phyloP scores from a whole-genome alignment of 2,888 invertebrate genomes.

The Geotrupes spiniger region DNA sequence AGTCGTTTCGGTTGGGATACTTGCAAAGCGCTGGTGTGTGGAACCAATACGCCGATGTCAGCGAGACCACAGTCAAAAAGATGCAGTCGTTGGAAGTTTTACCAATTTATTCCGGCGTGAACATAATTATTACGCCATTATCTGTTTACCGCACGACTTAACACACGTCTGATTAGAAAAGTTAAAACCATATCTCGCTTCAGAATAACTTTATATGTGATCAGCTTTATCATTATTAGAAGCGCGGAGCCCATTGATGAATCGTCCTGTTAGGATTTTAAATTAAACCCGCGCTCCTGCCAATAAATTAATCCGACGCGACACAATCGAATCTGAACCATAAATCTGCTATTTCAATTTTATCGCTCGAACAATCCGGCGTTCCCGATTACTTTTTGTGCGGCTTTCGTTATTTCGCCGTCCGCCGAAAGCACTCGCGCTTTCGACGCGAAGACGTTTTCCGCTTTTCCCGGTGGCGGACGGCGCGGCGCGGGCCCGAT shows the following conservation, averaged over 20 bases:
- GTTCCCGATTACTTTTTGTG: slow-evolving; percentile 30
- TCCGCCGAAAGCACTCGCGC: slow-evolving; percentile 1
- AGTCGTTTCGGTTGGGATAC: too few relatives aligned
- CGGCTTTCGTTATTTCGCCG: slow-evolving; percentile 10
- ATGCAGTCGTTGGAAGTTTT: too few relatives aligned
- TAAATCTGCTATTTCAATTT: slow-evolving; percentile 39
- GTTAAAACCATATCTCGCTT: too few relatives aligned
- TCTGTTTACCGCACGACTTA: too few relatives aligned
- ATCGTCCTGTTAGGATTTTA: slow-evolving; percentile 35
- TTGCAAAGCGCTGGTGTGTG: too few relatives aligned
- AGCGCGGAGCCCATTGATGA: slow-evolving; percentile 28
- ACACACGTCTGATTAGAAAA: too few relatives aligned
- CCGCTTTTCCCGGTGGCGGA: not conserved
- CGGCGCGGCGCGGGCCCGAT: slow-evolving; percentile 3
- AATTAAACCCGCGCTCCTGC: slow-evolving; percentile 36
- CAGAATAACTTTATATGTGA: not conserved
- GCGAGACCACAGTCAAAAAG: too few relatives aligned
- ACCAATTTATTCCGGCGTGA: too few relatives aligned
- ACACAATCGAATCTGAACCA: slow-evolving; percentile 34
- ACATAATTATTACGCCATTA: too few relatives aligned
- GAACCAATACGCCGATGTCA: too few relatives aligned
- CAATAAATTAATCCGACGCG: slow-evolving; percentile 38
- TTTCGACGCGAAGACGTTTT: not conserved
- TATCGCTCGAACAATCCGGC: slow-evolving; percentile 33
- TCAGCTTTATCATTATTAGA: slow-evolving; percentile 24